These are phyloP conservation scores for Lagopus leucura DNA, from an alignment of 2,113 vertebrate genomes.

Conservation along the genomic window DNA sequence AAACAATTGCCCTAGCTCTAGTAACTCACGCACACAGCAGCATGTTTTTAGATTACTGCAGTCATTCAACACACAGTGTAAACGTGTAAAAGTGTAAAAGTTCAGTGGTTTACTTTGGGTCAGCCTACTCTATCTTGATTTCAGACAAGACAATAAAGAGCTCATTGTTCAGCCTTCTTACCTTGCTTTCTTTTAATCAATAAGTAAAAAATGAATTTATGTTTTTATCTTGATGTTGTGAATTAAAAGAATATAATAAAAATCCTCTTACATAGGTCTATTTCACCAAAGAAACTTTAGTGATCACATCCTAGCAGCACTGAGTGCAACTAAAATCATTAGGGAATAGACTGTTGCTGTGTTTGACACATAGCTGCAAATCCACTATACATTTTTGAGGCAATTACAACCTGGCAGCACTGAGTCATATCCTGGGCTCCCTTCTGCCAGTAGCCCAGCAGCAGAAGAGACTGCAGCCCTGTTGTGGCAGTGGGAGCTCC, in stretches of 20 bases:
- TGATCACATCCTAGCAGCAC: neutral
- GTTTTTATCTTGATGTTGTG: neutral
- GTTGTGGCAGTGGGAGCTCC: neutral
- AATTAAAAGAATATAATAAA: neutral
- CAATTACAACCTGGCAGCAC: fast-evolving
- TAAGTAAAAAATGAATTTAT: neutral
- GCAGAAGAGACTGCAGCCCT: neutral
- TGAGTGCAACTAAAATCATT: neutral
- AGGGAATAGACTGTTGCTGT: neutral
- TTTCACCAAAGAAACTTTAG: neutral
- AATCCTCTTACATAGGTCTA: neutral
- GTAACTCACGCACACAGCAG: neutral
- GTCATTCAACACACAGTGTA: neutral
- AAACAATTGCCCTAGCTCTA: neutral
- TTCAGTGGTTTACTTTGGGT: neutral
- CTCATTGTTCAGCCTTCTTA: neutral
- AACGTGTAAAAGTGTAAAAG: no score
- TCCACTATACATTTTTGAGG: neutral
- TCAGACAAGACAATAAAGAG: neutral
- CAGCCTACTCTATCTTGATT: neutral
- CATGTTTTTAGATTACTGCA: neutral
- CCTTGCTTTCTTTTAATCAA: neutral
- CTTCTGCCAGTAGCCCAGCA: neutral
- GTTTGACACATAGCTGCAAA: neutral
- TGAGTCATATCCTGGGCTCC: neutral